phyloP scores from a whole-genome alignment of 2,888 invertebrate genomes.

The Oligia fasciuncula region DNA sequence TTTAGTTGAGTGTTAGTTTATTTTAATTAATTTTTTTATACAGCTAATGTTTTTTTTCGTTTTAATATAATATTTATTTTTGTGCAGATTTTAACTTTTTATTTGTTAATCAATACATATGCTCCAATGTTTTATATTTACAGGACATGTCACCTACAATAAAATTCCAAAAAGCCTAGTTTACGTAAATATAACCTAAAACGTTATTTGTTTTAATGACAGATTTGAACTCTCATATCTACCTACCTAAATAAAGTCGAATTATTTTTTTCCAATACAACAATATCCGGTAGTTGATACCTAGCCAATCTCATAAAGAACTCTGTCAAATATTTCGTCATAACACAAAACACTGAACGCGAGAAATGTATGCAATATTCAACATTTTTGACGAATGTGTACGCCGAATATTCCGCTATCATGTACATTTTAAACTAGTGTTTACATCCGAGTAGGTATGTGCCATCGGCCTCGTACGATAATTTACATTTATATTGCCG shows the following conservation, averaged over 20 bases:
- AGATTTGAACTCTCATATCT: background rate
- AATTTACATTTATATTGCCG: conserved; percentile 69
- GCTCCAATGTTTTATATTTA: background rate
- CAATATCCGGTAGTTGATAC: background rate
- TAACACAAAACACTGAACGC: background rate
- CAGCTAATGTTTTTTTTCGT: background rate
- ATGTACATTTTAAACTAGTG: conserved; percentile 35
- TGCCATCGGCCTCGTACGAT: conserved; percentile 36
- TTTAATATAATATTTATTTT: conserved; percentile 12
- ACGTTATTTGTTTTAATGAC: background rate
- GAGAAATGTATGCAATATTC: conserved; percentile 12
- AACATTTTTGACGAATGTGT: conserved; percentile 11
- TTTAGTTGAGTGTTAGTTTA: conserved; percentile 43
- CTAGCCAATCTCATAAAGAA: background rate
- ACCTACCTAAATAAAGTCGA: fast-evolving
- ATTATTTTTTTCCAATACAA: background rate
- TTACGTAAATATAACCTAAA: background rate
- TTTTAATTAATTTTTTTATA: conserved; percentile 25
- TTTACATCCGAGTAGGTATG: conserved; percentile 16
- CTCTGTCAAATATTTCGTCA: background rate
- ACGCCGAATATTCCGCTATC: background rate
- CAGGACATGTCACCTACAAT: no score
- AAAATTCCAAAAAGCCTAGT: no score
- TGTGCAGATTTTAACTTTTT: background rate
- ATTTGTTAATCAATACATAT: conserved; percentile 8